phyloP scores from a whole-genome alignment of 2,888 invertebrate genomes.

The Mesoligia furuncula region DNA sequence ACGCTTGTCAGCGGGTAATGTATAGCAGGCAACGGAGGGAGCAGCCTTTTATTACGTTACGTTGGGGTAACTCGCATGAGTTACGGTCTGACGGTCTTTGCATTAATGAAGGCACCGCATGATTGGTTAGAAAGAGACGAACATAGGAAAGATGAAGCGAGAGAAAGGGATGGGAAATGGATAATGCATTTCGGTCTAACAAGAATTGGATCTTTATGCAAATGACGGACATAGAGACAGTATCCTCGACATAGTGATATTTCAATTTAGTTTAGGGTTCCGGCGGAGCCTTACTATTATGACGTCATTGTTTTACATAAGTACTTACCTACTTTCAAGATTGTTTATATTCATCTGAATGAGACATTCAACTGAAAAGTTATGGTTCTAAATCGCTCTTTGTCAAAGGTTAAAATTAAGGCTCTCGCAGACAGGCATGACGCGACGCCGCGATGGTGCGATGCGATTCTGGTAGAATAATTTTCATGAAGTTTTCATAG shows the following conservation, averaged over 20 bases:
- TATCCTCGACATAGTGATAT: conserved; percentile 63
- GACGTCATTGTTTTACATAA: conserved; percentile 21
- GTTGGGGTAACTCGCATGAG: conserved; percentile 67
- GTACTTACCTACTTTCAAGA: neutral
- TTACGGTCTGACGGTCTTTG: conserved; percentile 67
- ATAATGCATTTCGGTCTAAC: conserved; percentile 60
- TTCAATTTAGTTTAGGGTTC: conserved; percentile 56
- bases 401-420: neutral
- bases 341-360: neutral
- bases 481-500: neutral
- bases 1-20: conserved; percentile 69
- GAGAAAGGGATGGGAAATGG: conserved; percentile 43
- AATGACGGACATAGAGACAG: conserved; percentile 64
- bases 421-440: neutral
- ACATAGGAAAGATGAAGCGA: conserved; percentile 19
- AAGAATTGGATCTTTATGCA: conserved; percentile 65
- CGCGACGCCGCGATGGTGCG: neutral
- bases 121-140: conserved; percentile 57
- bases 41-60: conserved; percentile 63
- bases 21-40: conserved; percentile 60
- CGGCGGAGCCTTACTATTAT: conserved; percentile 26
- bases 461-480: no score
- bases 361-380: neutral
- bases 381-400: neutral
- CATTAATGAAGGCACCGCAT: conserved; percentile 70